Base-by-base conservation (phyloP, 1,140 invertebrate genomes). In the Drosophila micromelanica region DNA sequence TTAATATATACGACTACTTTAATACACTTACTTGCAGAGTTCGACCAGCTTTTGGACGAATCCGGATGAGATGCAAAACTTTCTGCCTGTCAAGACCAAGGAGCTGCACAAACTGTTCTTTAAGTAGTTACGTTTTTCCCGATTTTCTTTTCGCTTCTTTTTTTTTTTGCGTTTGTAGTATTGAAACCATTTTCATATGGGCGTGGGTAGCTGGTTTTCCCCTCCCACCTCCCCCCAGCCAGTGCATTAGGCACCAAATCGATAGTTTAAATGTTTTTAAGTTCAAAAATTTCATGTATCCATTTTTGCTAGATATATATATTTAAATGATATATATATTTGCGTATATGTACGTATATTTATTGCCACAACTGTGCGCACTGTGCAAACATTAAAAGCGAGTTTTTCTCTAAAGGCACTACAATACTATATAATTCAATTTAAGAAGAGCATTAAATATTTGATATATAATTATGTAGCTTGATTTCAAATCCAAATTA, bases 31-130 rank as follows among this genome's bases (percentile, higher is more conserved):
- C 9, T 49, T 51, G 30, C 67, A 94, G 93, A 92, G 92, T 13
- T 92, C 93, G 2, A 78, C 93, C 12, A 70, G 84, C 30, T 84
- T 94, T 15, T 94, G 94, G 73, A 92, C 92, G 27, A 93, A 93
- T 35, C 94, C 94, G 11, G 94, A 93, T 78, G 93, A 93, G 76
- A 93, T 94, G 75, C 93, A 94, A 15, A 93, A 93, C 13, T 81
- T 93, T 86, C 84, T 94, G 51, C 93, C 94, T 0, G 72, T 94
- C 0, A 93, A 86, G 4, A 45, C 81, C 64, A 92, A 90, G 70
- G 68, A 90, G 2, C 80, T 92, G 68, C 91, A 93, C 20, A 94
- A 94, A 78, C 73, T 94, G 27, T 90, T 91, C 65, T 92, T 92
- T 51, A 89, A 90, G 57, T 91, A 89, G 46, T 38, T 30, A 2